Conservation (phyloP, 2,113 vertebrate species). For the Dunckerocampus dactyliophorus region DNA sequence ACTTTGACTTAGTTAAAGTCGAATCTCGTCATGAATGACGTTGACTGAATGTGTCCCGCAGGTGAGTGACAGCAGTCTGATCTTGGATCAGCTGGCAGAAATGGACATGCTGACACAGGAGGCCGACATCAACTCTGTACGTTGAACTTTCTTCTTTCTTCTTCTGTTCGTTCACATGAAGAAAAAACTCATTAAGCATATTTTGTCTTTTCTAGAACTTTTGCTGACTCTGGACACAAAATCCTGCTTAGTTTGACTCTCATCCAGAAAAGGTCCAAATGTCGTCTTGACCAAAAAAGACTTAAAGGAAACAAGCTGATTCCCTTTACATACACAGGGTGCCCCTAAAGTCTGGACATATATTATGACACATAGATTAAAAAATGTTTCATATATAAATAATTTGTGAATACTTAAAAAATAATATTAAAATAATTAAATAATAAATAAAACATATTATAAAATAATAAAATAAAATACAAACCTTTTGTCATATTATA, state of each 20-base stretch:
- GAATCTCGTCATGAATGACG: neutral
- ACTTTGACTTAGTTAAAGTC: no score
- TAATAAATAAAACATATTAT: no score
- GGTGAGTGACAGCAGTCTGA: slow-evolving; percentile 51
- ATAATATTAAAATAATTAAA: no score
- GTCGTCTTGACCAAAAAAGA: neutral
- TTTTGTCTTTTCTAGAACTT: slow-evolving; percentile 77
- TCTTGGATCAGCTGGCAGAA: slow-evolving; percentile 57
- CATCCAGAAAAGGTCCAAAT: neutral
- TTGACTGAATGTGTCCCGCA: slow-evolving; percentile 5
- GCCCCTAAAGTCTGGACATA: no score
- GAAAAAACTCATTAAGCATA: neutral
- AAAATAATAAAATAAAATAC: no score
- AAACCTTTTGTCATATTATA: no score
- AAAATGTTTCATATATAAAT: no score
- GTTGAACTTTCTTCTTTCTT: slow-evolving; percentile 9
- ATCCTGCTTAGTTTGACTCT: neutral
- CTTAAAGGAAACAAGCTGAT: no score
- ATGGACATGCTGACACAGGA: slow-evolving; percentile 60
- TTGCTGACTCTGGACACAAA: slow-evolving; percentile 77
- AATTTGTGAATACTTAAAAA: no score
- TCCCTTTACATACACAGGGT: no score
- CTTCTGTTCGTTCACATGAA: neutral
- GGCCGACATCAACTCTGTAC: slow-evolving; percentile 45
- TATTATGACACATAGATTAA: no score